Base-by-base conservation (phyloP, 1,140 invertebrate species). In the Planococcus citri region DNA sequence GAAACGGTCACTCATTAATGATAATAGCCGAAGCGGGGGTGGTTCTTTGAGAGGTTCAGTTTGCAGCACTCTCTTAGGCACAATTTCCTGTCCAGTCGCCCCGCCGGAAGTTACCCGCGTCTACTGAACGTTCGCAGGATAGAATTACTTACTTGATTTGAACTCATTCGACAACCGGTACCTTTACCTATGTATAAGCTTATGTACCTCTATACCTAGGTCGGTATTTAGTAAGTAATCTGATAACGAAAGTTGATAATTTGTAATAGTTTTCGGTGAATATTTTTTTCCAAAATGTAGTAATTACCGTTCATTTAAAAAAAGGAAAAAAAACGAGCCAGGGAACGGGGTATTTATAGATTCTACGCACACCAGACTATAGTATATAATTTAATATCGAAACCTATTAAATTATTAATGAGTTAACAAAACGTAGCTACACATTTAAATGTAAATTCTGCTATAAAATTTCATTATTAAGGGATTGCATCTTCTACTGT, bases 1-100 rank as follows among this genome's bases (percentile, higher is more conserved):
- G 41, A 51, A 51, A 51, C 41, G 41, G 41, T 51, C 41, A 51
- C 17, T 51, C 41, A 51, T 51, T 51, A 51, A 51, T 51, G 41
- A 51, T 20, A 20, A 33, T 33, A 17, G 41, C 41, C 41, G 41
- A 51, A 20, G 41, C 41, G 41, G 41, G 41, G 41, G 41, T 51
- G 41, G 41, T n/a, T 9, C 41, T 51, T 51, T 20, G 10, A 20
- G 41, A 17, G 10, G 12, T 14, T 20, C 10, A 17, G 2, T 17
- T 51, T 51, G 10, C 41, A 51, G 41, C n/a, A n/a, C 41, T 17
- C 6, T 14, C n/a, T n/a, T n/a, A 3, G 12, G 29, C 29, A 33
- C 29, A 51, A 51, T 51, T 51, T 51, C 41, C 41, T 51, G 41
- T 51, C 41, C 41, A 51, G 41, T 51, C 41, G 41, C 12, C 41